Evolutionary conservation across 2,888 invertebrate genomes (phyloP), one percentile per base, ranked within the genome.

Genomic region (Argyresthia albistria): DNA sequence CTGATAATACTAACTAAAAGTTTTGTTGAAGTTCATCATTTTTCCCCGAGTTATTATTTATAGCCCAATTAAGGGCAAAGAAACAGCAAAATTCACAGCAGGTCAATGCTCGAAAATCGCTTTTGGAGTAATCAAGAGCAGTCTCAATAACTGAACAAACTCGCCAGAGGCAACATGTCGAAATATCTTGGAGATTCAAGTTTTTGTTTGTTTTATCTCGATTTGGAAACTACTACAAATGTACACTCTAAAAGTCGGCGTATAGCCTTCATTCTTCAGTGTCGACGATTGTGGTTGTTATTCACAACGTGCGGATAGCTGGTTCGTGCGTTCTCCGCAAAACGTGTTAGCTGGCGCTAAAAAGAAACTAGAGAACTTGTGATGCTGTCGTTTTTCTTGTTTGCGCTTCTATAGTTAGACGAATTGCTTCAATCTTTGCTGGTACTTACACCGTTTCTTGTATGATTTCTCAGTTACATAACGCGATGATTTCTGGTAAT

Each of bases 321-420:
- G 60, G 75, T 71, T 76, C 75, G 76, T 73, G 73, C 72, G 71
- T 76, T 73, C 73, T 64, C 66, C 65, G 64, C 66, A 71, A 73
- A 78, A 75, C 78, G 74, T 76, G 73, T 75, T 76, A 72, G 68
- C 69, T 63, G 67, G 73, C 73, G 74, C 72, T 66, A 76, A 76
- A 77, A 76, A 79, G 69, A 66, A 74, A 73, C 74, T 75, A 76
- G 78, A 73, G 72, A 75, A 78, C 78, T 74, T 67, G 75, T 71
- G 70, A 67, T 67, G 68, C 64, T 73, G 63, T 69, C 59, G 57
- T 61, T 66, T 68, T 63, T 56, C 55, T 59, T 50, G 25, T 25
- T 25, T 25, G 25, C 6, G 25, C 25, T 25, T 25, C 25, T 6
- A 25, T 25, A 25, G 25, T 25, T 25, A 25, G 25, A 25, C 25